Evolutionary conservation across 1,140 invertebrate genomes (phyloP).

Genomic region (Cotesia glomerata): DNA sequence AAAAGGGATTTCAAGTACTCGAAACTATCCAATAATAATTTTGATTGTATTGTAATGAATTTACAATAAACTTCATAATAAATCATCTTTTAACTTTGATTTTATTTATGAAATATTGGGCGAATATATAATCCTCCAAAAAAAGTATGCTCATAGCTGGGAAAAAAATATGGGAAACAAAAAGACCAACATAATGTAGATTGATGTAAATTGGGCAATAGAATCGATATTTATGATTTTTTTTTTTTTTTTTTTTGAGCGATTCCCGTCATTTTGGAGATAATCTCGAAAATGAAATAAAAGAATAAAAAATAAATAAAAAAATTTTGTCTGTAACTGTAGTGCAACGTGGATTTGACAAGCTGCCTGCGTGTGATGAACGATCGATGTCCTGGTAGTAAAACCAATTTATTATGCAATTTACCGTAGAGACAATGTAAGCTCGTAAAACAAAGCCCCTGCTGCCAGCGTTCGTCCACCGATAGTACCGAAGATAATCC

Average conservation of each 20-base stretch:
- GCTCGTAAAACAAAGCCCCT: conserved; percentile 41
- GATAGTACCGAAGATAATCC: conserved; percentile 40
- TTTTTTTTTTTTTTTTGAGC: not conserved
- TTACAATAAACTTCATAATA: too few species aligned
- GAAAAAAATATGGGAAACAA: too few species aligned
- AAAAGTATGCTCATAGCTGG: too few species aligned
- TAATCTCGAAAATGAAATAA: not conserved
- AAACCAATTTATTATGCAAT: conserved; percentile 36
- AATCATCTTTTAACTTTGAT: too few species aligned
- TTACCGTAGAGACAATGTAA: conserved; percentile 36
- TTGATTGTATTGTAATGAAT: too few species aligned
- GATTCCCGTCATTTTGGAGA: not conserved
- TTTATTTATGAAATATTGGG: too few species aligned
- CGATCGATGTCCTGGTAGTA: conserved; percentile 27
- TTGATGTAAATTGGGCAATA: conserved; percentile 9
- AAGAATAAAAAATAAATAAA: not conserved
- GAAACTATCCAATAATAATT: too few species aligned
- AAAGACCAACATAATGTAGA: not conserved
- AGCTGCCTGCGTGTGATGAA: conserved; percentile 24
- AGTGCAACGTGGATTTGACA: conserved; percentile 20
- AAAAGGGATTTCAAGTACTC: too few species aligned
- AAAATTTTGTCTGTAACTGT: not conserved
- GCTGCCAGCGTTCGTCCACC: conserved; percentile 24
- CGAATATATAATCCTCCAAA: too few species aligned
- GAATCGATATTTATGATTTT: conserved; percentile 3